These are phyloP conservation scores for Cynoglossus semilaevis DNA, from an alignment of 2,113 vertebrate species.

Conservation along the genomic window DNA sequence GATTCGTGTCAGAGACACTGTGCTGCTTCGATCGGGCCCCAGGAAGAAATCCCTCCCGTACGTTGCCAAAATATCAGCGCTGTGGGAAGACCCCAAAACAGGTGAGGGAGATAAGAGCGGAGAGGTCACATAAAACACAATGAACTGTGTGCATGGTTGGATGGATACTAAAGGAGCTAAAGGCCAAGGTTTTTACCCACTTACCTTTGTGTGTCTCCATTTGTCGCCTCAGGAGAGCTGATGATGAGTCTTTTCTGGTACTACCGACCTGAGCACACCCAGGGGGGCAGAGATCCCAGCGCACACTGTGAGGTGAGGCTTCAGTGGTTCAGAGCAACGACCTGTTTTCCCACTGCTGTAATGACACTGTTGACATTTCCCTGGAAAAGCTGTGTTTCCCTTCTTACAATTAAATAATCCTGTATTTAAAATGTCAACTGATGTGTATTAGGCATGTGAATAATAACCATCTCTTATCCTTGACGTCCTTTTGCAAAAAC, in stretches of 20 bases:
- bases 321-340: background rate
- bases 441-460: background rate
- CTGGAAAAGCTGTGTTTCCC: too few relatives aligned
- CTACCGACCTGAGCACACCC: conserved; percentile 97
- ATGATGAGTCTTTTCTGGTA: conserved; percentile 99
- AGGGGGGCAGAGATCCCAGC: conserved; percentile 94
- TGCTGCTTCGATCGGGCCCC: conserved; percentile 93
- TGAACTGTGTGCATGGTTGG: background rate
- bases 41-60: conserved; percentile 96
- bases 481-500: too few relatives aligned
- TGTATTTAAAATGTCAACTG: background rate
- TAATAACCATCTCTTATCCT: background rate
- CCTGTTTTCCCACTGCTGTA: background rate
- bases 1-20: conserved; percentile 90
- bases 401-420: background rate
- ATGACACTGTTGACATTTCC: background rate
- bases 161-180: background rate
- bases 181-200: conserved; percentile 23
- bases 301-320: conserved; percentile 92
- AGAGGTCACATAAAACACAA: background rate
- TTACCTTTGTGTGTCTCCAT: conserved; percentile 25
- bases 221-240: conserved; percentile 84
- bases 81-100: conserved; percentile 98
- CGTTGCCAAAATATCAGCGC: conserved; percentile 95
- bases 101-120: conserved; percentile 67